Conservation (phyloP, 1,140 invertebrate genomes). For the Drosophila oshimai region DNA sequence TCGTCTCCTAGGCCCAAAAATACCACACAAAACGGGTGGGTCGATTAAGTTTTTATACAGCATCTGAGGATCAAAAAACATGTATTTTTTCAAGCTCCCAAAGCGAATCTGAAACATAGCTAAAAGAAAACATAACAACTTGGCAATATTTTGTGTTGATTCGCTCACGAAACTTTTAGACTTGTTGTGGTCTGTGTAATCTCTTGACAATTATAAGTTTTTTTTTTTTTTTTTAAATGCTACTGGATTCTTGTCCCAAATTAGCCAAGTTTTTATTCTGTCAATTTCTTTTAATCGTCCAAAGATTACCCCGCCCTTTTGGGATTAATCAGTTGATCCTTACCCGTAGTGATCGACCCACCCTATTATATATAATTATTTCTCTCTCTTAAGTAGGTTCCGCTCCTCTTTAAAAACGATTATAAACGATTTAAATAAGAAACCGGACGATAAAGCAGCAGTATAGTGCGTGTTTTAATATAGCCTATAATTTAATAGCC, state of each 20-base stretch:
- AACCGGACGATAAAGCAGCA: neutral
- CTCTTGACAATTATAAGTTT: neutral
- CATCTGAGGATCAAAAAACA: neutral
- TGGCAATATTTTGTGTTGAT: neutral
- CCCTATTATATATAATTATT: slow-evolving; percentile 10
- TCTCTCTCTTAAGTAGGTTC: slow-evolving; percentile 4
- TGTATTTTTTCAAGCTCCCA: slow-evolving; percentile 3
- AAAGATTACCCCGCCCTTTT: neutral
- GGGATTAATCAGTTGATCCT: neutral
- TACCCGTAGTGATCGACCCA: slow-evolving; percentile 4
- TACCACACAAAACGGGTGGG: neutral
- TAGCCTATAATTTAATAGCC: too few relatives aligned
- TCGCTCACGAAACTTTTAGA: neutral
- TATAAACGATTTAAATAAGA: slow-evolving; percentile 16
- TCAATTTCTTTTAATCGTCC: neutral
- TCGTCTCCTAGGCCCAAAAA: slow-evolving; percentile 5
- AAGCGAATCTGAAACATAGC: neutral
- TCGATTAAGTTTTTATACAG: too few relatives aligned
- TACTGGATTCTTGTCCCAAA: too few relatives aligned
- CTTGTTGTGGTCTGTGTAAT: neutral
- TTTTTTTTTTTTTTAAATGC: too few relatives aligned
- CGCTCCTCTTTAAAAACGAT: slow-evolving; percentile 10
- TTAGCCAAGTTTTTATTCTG: neutral
- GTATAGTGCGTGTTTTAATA: slow-evolving; percentile 14
- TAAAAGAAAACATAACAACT: too few relatives aligned